Evolutionary conservation across 1,140 invertebrate species (phyloP).

Genomic region (Philopotamus ludificatus): DNA sequence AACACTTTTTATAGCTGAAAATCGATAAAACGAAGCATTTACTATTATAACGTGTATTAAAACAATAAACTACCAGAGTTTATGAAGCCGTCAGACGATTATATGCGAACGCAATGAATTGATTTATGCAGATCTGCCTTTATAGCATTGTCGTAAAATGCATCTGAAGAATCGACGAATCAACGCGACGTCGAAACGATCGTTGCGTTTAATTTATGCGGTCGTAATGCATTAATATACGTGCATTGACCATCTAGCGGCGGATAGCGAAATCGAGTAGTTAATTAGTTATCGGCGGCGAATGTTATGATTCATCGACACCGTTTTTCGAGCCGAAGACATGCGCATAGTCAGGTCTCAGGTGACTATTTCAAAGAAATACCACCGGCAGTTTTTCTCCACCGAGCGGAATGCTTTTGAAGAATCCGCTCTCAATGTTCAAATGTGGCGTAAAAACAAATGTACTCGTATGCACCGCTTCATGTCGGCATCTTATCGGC

Average conservation of each 20-base stretch:
- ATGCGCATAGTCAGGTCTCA: too few species aligned
- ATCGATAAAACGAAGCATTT: too few species aligned
- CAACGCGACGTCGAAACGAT: too few species aligned
- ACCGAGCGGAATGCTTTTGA: slow-evolving; percentile 20
- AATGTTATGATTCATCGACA: background rate
- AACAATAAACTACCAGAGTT: too few species aligned
- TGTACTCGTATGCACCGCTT: background rate
- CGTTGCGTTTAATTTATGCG: too few species aligned
- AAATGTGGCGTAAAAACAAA: slow-evolving; percentile 14
- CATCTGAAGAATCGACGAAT: too few species aligned
- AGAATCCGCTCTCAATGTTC: slow-evolving; percentile 10
- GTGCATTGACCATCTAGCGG: slow-evolving; percentile 15
- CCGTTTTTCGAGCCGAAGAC: background rate
- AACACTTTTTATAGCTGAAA: too few species aligned
- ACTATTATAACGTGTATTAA: too few species aligned
- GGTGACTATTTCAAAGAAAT: slow-evolving; percentile 22
- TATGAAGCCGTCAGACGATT: too few species aligned
- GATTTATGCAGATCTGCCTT: background rate
- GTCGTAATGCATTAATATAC: too few species aligned
- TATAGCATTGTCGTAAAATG: too few species aligned
- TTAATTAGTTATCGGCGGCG: background rate
- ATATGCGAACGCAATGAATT: background rate
- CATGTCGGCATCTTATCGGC: background rate
- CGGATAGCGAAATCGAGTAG: background rate
- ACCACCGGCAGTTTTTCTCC: slow-evolving; percentile 23